A percentile compares a stretch with the other conserved stretches of the same genome.
Evolutionary conservation across 2,888 invertebrate genomes (phyloP).

Genomic region (Nebria salina): DNA sequence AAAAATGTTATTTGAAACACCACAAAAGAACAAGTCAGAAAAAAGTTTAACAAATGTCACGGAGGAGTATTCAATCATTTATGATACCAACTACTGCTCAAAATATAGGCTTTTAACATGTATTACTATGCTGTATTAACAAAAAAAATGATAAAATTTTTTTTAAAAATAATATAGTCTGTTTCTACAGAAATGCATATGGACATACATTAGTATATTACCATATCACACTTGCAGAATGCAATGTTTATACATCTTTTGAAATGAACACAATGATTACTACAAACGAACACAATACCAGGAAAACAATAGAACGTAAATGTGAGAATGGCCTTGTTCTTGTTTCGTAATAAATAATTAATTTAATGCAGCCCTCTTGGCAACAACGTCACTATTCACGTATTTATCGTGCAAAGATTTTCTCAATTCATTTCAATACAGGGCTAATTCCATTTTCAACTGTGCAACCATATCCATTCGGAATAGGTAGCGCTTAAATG

Average conservation of each 20-base stretch:
- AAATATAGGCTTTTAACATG: no score
- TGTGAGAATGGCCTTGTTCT: neutral
- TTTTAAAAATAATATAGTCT: no score
- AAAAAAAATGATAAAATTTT: no score
- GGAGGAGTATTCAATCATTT: no score
- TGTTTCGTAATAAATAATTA: neutral
- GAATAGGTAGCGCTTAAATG: neutral
- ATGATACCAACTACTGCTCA: no score
- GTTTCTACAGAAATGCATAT: neutral
- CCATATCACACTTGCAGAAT: neutral
- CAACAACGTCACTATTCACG: neutral
- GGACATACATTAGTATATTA: neutral
- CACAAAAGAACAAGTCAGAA: no score
- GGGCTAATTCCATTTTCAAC: no score
- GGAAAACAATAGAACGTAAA: neutral
- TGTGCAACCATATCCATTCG: no score
- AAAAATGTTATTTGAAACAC: no score
- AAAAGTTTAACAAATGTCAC: no score
- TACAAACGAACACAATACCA: neutral
- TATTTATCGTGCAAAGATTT: neutral
- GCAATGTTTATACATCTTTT: neutral
- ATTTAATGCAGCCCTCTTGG: neutral
- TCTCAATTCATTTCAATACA: neutral
- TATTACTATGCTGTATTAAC: no score
- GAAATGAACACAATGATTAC: neutral